Evolutionary conservation across 2,113 vertebrate genomes (phyloP), one percentile per base, ranked within the genome.

Genomic region (Caretta caretta): DNA sequence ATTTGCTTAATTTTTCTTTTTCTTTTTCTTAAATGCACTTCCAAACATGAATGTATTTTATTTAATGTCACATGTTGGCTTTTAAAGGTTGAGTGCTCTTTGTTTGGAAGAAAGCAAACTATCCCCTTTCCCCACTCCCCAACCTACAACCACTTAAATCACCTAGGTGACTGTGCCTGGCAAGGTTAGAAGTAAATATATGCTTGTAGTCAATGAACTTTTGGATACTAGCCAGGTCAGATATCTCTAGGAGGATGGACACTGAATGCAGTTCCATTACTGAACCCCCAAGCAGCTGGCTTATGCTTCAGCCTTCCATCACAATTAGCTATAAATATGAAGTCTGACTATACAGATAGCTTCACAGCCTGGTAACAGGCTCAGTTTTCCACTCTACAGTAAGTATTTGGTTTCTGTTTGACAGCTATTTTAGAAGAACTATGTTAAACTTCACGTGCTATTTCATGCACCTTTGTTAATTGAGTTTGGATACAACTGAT

Each of bases 401-500:
- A 31, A 84, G 42, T 46, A 90, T 50, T 4, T 84, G 78, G 35
- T 94, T 90, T 82, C 17, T 89, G 53, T 88, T 93, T 87, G 75
- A 3, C 54, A 6, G 2, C 11, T 91, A 0, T 93, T 92, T 90
- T 92, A 80, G 85, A 83, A 72, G 22, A 48, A 56, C 50, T n/a
- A 22, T 53, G 46, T 53, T 80, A 82, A 90, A 90, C 84, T 79
- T 80, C 38, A 8, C 38, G 1, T 54, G 8, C 46, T 90, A 10
- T 48, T 83, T 54, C 6, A 1, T 46, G 19, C 6, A 4, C 85
- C 75, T 93, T 78, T 83, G 38, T 87, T 91, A 84, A 42, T 86
- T 5, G 19, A 24, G 27, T 72, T 94, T 89, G 90, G 85, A 83
- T 91, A 20, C 72, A 38, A 51, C 29, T 87, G 8, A 4, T 53